Conservation (phyloP, 2,888 invertebrate genomes). For the Phasia obesa region DNA sequence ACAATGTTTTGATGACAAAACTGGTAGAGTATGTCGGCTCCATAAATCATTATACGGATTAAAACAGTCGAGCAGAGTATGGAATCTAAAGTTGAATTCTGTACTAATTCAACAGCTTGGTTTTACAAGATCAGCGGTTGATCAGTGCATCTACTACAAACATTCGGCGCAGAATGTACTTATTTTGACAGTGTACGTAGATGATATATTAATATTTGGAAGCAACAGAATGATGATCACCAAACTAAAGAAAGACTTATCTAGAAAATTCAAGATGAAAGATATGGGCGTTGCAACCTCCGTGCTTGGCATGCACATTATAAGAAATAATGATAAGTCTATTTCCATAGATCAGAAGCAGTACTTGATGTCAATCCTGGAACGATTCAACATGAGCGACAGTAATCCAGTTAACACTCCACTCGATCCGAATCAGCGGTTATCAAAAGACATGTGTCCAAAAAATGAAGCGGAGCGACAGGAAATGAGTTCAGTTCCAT, state of each 20-base stretch:
- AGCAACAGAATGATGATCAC: slow-evolving; percentile 26
- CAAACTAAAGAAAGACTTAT: slow-evolving; percentile 33
- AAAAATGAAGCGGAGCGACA: slow-evolving; percentile 7
- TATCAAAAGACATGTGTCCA: slow-evolving; percentile 52
- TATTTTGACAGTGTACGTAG: slow-evolving; percentile 61
- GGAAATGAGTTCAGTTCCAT: slow-evolving; percentile 10
- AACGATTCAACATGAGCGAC: slow-evolving; percentile 37
- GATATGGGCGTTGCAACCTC: slow-evolving; percentile 51
- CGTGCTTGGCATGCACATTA: slow-evolving; percentile 44
- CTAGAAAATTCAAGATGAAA: slow-evolving; percentile 56
- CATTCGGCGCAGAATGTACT: slow-evolving; percentile 6
- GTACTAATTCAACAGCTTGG: slow-evolving; percentile 6
- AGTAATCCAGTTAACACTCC: slow-evolving; percentile 24
- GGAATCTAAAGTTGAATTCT: slow-evolving; percentile 15
- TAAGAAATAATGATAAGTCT: background rate
- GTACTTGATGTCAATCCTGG: slow-evolving; percentile 46
- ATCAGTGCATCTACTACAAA: slow-evolving; percentile 34
- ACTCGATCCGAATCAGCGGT: slow-evolving; percentile 46
- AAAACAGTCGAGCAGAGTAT: slow-evolving; percentile 23
- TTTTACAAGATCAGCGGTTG: slow-evolving; percentile 16
- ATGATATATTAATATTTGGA: slow-evolving; percentile 66
- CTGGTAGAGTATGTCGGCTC: slow-evolving; percentile 35
- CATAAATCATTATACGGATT: slow-evolving; percentile 44
- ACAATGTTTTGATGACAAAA: slow-evolving; percentile 8
- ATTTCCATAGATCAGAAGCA: slow-evolving; percentile 66